These are phyloP conservation scores for Entelurus aequoreus DNA, from an alignment of 2,113 vertebrate genomes.

Conservation along the genomic window DNA sequence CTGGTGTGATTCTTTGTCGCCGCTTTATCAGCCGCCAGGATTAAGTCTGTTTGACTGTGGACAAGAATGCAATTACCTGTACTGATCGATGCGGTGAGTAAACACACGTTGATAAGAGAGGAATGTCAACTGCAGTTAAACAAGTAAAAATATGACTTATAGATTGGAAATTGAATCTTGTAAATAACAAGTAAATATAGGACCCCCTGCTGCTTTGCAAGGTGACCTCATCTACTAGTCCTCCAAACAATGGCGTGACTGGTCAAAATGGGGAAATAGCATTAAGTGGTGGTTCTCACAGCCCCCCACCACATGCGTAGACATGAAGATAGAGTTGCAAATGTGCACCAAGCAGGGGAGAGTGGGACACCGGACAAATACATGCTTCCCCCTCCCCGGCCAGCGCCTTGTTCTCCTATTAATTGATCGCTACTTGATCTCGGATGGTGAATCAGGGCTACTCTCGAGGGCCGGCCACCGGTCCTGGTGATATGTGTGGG, in stretches of 20 bases:
- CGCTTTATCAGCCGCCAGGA: slow-evolving; percentile 48
- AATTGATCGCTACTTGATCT: slow-evolving; percentile 84
- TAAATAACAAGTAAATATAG: slow-evolving; percentile 27
- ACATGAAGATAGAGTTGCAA: slow-evolving; percentile 78
- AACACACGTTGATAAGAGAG: slow-evolving; percentile 45
- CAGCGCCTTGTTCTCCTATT: slow-evolving; percentile 71
- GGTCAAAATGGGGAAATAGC: slow-evolving; percentile 58
- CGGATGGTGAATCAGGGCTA: slow-evolving; percentile 65
- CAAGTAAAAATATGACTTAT: slow-evolving; percentile 15
- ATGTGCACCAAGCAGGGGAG: slow-evolving; percentile 60
- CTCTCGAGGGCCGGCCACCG: slow-evolving; percentile 64
- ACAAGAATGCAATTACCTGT: slow-evolving; percentile 61
- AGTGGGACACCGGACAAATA: slow-evolving; percentile 57
- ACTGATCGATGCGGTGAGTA: neutral
- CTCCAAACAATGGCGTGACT: slow-evolving; percentile 48
- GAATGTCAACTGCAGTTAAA: slow-evolving; percentile 65
- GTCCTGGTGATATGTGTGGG: slow-evolving; percentile 83
- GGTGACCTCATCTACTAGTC: slow-evolving; percentile 61
- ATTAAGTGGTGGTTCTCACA: slow-evolving; percentile 65
- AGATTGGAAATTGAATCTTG: neutral
- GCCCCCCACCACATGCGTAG: slow-evolving; percentile 61
- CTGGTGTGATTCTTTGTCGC: slow-evolving; percentile 20
- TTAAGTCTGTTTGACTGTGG: slow-evolving; percentile 60
- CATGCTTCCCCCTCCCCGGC: slow-evolving; percentile 36
- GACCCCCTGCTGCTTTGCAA: slow-evolving; percentile 47